phyloP scores from a whole-genome alignment of 2,797 vertebrate species.

The Neosalanx taihuensis region DNA sequence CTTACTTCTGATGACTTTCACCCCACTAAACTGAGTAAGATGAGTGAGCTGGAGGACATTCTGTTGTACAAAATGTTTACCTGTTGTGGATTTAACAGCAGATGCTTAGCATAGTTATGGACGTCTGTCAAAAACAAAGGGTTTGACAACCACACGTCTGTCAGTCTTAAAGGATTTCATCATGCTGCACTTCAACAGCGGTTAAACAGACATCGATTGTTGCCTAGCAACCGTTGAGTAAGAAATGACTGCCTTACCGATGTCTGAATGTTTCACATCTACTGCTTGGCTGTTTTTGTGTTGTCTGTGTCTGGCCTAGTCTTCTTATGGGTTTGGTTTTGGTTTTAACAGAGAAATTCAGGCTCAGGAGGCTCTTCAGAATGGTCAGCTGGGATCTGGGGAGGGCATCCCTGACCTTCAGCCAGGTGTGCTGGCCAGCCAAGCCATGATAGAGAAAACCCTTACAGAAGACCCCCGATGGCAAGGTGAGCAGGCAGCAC shows the following conservation, averaged over 20 bases:
- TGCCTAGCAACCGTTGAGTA: slow-evolving; percentile 50
- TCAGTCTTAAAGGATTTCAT: slow-evolving; percentile 20
- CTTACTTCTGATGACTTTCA: too few species aligned
- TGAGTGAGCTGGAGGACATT: too few species aligned
- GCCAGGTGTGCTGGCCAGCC: slow-evolving; percentile 89
- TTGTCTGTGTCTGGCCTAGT: slow-evolving; percentile 16
- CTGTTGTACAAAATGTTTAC: too few species aligned
- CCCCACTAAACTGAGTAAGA: too few species aligned
- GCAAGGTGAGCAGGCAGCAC: slow-evolving; percentile 79
- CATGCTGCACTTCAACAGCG: slow-evolving; percentile 16
- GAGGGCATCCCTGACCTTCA: slow-evolving; percentile 87
- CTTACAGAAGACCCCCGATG: slow-evolving; percentile 90
- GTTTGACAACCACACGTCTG: background rate
- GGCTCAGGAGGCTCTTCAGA: slow-evolving; percentile 90
- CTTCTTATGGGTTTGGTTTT: slow-evolving; percentile 3
- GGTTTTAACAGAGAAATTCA: slow-evolving; percentile 83
- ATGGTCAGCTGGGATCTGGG: slow-evolving; percentile 81
- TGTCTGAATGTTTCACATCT: background rate
- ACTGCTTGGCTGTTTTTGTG: slow-evolving; percentile 14
- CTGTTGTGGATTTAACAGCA: too few species aligned
- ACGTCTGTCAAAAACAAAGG: too few species aligned
- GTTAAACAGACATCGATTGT: slow-evolving; percentile 36
- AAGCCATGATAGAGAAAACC: slow-evolving; percentile 94
- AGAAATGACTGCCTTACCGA: slow-evolving; percentile 20
- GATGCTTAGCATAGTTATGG: too few species aligned